A percentile compares a stretch with the other conserved stretches of the same genome.
Evolutionary conservation across 2,113 vertebrate species (phyloP).

Genomic region (Xiphophorus maculatus): DNA sequence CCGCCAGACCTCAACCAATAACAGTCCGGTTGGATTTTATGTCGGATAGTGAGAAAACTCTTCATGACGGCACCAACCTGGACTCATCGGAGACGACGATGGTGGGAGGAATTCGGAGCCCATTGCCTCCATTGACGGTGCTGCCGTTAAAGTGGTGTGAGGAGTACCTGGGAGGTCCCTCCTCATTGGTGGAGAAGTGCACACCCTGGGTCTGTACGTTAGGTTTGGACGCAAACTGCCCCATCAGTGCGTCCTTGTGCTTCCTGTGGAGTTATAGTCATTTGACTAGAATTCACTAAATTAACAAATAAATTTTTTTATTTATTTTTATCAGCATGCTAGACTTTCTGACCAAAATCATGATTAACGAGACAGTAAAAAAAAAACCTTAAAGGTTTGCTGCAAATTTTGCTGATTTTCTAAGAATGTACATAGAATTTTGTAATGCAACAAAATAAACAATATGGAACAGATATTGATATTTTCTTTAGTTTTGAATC

Average conservation of each 20-base stretch:
- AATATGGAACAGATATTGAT: no score
- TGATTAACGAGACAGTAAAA: background rate
- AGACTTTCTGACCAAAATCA: no score
- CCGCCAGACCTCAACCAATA: no score
- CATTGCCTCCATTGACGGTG: background rate
- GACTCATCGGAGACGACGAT: constrained; percentile 23
- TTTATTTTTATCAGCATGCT: background rate
- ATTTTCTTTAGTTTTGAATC: no score
- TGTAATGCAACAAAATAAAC: background rate
- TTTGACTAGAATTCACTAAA: background rate
- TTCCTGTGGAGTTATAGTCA: background rate
- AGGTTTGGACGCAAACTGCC: constrained; percentile 54
- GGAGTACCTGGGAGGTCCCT: constrained; percentile 47
- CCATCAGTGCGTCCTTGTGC: constrained; percentile 49
- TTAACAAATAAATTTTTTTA: background rate
- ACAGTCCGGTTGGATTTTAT: no score
- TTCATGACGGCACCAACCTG: constrained; percentile 28
- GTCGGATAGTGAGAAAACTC: no score
- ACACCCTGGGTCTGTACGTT: background rate
- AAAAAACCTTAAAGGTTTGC: background rate
- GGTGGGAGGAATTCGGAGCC: constrained; percentile 30
- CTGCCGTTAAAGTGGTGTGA: constrained; percentile 2
- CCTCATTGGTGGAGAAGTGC: constrained; percentile 43
- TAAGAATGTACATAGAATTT: background rate
- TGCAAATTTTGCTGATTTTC: background rate